Conservation (phyloP, 1,140 invertebrate species). For the Heliconius congener region DNA sequence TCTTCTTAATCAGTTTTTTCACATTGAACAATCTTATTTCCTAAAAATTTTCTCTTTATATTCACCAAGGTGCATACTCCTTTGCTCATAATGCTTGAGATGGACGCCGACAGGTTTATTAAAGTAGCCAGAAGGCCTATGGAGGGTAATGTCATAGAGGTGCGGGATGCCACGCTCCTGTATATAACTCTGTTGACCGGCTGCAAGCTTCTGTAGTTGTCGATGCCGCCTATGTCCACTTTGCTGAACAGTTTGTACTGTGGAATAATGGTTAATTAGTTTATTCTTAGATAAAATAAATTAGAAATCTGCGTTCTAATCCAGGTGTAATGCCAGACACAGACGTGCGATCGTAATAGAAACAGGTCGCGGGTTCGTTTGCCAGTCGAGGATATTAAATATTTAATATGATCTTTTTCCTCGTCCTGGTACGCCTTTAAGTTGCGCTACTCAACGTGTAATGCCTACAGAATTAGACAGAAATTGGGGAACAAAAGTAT, state of each 20-base stretch:
- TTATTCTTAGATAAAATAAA: neutral
- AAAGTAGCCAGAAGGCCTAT: conserved; percentile 44
- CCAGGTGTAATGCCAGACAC: too few relatives aligned
- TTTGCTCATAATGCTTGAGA: conserved; percentile 48
- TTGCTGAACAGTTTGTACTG: conserved; percentile 65
- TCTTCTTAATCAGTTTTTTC: conserved; percentile 21
- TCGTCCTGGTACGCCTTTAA: too few relatives aligned
- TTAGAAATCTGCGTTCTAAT: too few relatives aligned
- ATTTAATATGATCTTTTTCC: too few relatives aligned
- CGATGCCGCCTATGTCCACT: conserved; percentile 58
- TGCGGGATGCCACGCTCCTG: conserved; percentile 52
- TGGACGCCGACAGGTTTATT: conserved; percentile 44
- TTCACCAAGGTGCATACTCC: conserved; percentile 53
- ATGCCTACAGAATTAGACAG: too few relatives aligned
- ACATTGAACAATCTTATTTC: conserved; percentile 46
- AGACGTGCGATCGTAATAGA: too few relatives aligned
- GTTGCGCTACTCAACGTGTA: too few relatives aligned
- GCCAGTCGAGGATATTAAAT: too few relatives aligned
- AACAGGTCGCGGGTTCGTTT: too few relatives aligned
- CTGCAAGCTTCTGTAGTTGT: conserved; percentile 67
- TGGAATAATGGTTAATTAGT: neutral
- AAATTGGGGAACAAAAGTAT: too few relatives aligned
- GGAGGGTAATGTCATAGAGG: conserved; percentile 41
- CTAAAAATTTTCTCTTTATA: conserved; percentile 57
- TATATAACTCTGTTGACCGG: conserved; percentile 58